These are phyloP conservation scores for Priocnemis perturbator DNA, from an alignment of 2,888 invertebrate species.

Conservation along the genomic window DNA sequence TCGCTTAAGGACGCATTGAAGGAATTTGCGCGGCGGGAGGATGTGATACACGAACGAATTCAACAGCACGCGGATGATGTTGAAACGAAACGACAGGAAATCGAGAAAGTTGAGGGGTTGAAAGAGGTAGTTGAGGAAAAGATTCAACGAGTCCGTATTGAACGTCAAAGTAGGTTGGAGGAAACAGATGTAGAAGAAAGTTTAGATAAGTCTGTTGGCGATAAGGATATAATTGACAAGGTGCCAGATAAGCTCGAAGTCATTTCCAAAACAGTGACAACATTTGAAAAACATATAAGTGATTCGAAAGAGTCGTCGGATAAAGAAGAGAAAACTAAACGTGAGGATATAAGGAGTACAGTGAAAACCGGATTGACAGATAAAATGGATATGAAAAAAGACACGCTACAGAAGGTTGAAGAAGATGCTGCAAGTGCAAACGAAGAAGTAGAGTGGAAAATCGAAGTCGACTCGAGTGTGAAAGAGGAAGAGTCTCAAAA, in stretches of 20 bases:
- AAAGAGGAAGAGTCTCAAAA: not conserved
- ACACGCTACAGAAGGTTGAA: not conserved
- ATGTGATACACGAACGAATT: conserved; percentile 6
- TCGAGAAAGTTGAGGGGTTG: too few species aligned
- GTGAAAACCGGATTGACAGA: too few species aligned
- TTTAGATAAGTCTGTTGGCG: not conserved
- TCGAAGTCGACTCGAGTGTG: not conserved
- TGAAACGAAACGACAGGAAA: not conserved
- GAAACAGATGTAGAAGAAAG: conserved; percentile 12
- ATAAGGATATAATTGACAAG: too few species aligned
- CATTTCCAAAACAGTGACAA: too few species aligned
- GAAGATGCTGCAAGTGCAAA: not conserved
- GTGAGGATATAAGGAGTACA: too few species aligned
- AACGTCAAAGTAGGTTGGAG: not conserved
- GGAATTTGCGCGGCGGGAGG: not conserved
- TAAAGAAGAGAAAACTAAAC: too few species aligned
- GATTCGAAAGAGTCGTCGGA: too few species aligned
- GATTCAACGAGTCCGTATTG: not conserved
- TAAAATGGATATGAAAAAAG: too few species aligned
- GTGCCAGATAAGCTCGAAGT: too few species aligned
- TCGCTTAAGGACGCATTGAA: conserved; percentile 8
- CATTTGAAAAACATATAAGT: too few species aligned
- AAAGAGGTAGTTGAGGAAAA: too few species aligned
- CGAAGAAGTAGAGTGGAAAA: not conserved
- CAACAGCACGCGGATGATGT: not conserved